Evolutionary conservation across 2,797 vertebrate genomes (phyloP).

Genomic region (Cryptoprocta ferox): DNA sequence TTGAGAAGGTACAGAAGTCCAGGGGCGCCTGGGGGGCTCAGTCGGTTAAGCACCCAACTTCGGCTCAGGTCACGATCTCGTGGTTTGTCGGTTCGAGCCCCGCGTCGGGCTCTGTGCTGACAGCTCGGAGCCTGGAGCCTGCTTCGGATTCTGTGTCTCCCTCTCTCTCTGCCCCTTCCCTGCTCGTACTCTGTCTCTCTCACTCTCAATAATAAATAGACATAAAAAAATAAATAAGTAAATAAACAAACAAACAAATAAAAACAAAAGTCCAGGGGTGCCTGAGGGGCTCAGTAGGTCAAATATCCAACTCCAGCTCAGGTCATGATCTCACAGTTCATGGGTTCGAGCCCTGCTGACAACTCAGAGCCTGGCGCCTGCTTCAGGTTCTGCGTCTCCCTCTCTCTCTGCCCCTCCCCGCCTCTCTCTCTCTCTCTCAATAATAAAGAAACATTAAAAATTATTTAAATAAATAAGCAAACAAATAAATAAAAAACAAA

Average conservation of each 20-base stretch:
- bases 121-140: background rate
- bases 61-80: background rate
- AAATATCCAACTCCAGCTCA: background rate
- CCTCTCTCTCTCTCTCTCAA: background rate
- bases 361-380: background rate
- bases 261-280: background rate
- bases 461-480: background rate
- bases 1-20: background rate
- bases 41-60: fast-evolving
- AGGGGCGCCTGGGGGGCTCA: background rate
- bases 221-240: background rate
- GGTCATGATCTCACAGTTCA: background rate
- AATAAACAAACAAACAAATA: background rate
- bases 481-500: background rate
- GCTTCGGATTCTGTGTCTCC: background rate
- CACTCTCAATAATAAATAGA: background rate
- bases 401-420: background rate
- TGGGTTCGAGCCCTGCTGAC: background rate
- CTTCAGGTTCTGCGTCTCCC: background rate
- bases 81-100: background rate
- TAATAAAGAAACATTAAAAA: too few relatives aligned
- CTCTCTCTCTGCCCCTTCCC: background rate
- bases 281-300: background rate
- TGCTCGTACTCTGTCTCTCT: background rate
- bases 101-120: fast-evolving